A percentile compares a stretch with the other conserved stretches of the same genome.
Conservation (phyloP, 2,797 vertebrate genomes). For the Lacerta viridis region DNA sequence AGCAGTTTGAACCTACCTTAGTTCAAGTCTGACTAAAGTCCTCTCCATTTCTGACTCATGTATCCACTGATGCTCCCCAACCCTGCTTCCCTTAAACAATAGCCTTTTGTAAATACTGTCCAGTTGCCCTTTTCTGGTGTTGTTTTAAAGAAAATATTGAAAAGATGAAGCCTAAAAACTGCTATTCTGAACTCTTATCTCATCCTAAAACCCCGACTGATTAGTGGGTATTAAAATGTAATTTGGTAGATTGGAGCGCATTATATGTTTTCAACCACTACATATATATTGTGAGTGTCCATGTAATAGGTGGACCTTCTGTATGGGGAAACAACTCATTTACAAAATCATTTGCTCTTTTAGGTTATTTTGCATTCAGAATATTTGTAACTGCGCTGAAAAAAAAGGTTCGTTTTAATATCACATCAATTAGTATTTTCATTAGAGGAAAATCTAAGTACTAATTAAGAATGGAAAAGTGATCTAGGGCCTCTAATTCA, state of each 20-base stretch:
- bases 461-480: constrained; percentile 93
- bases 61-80: background rate
- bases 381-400: constrained; percentile 90
- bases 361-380: constrained; percentile 86
- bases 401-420: constrained; percentile 88
- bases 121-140: background rate
- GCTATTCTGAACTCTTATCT: background rate
- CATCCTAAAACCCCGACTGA: background rate
- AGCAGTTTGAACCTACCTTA: background rate
- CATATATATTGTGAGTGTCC: background rate
- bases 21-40: background rate
- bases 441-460: constrained; percentile 91
- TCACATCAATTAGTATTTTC: constrained; percentile 92
- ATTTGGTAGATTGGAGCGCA: too few species aligned
- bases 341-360: constrained; percentile 77
- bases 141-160: background rate
- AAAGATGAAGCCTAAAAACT: background rate
- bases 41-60: background rate
- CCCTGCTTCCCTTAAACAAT: background rate
- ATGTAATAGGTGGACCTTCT: background rate
- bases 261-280: background rate
- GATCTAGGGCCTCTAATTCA: constrained; percentile 87
- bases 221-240: background rate
- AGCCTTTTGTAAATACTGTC: background rate
- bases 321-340: too few species aligned